A percentile compares a stretch with the other conserved stretches of the same genome.
phyloP scores from a whole-genome alignment of 2,888 invertebrate genomes.

The Laothoe populi region DNA sequence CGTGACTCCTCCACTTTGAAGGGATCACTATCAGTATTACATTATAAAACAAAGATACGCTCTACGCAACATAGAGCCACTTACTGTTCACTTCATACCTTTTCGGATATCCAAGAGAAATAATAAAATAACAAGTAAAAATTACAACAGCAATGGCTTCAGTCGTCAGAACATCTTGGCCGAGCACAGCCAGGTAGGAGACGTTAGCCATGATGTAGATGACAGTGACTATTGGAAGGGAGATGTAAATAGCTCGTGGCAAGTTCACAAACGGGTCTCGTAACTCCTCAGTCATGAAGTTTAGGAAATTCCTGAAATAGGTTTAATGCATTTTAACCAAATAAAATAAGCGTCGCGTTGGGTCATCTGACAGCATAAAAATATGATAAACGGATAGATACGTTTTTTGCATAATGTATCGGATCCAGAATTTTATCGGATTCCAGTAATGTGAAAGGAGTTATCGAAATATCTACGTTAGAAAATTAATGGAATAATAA shows the following conservation, averaged over 20 bases:
- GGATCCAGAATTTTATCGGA: too few relatives aligned
- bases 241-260: conserved; percentile 96
- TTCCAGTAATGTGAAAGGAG: too few relatives aligned
- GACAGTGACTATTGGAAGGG: conserved; percentile 93
- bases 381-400: too few relatives aligned
- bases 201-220: conserved; percentile 96
- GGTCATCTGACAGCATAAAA: not conserved
- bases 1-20: too few relatives aligned
- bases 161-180: conserved; percentile 93
- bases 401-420: too few relatives aligned
- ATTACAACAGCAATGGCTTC: conserved; percentile 98
- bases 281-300: conserved; percentile 97
- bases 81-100: too few relatives aligned
- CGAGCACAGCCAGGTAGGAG: conserved; percentile 94
- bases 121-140: conserved; percentile 25
- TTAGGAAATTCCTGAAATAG: conserved; percentile 90
- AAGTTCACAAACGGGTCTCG: conserved; percentile 94
- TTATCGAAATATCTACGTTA: too few relatives aligned
- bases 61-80: too few relatives aligned
- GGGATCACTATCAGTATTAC: too few relatives aligned
- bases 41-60: too few relatives aligned
- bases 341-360: too few relatives aligned
- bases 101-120: not conserved
- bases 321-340: not conserved
- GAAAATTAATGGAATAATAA: too few relatives aligned